Evolutionary conservation across 2,888 invertebrate species (phyloP).

Genomic region (Brachyptera risi): DNA sequence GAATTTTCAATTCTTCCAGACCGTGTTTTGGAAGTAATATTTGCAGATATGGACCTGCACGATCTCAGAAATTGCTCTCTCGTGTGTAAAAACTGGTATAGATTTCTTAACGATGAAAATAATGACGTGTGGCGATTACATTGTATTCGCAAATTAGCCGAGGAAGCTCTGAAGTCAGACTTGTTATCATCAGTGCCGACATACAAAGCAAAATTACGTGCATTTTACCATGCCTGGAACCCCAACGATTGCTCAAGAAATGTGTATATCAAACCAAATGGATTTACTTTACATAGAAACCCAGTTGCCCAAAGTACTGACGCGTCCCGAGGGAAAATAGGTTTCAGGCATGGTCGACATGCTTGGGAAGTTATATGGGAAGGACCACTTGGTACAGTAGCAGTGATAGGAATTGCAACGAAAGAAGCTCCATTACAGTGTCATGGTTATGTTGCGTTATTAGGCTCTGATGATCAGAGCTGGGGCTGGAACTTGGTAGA

Average conservation of each 20-base stretch:
- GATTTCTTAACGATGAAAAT: conserved; percentile 86
- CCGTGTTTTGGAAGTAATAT: conserved; percentile 82
- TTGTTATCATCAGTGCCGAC: conserved; percentile 82
- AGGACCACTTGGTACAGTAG: conserved; percentile 96
- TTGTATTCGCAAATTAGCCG: conserved; percentile 80
- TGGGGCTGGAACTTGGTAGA: conserved; percentile 99
- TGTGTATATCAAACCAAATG: conserved; percentile 93
- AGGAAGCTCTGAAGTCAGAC: conserved; percentile 86
- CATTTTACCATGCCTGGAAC: conserved; percentile 95
- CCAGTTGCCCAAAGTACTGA: conserved; percentile 99
- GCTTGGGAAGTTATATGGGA: conserved; percentile 99
- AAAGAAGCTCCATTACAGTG: conserved; percentile 91
- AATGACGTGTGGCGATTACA: conserved; percentile 93
- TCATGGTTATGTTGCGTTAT: conserved; percentile 90
- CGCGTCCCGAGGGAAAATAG: conserved; percentile 85
- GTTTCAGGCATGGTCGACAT: conserved; percentile 87
- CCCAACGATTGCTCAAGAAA: conserved; percentile 95
- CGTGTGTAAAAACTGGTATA: conserved; percentile 92
- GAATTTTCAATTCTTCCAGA: conserved; percentile 66
- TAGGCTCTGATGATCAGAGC: conserved; percentile 94
- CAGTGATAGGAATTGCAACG: conserved; percentile 93
- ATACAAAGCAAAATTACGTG: conserved; percentile 89
- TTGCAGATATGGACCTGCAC: conserved; percentile 82
- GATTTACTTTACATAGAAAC: conserved; percentile 95
- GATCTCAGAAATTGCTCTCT: conserved; percentile 86